A percentile compares a stretch with the other conserved stretches of the same genome.
These are phyloP conservation scores for Phyllostomus hastatus DNA, from an alignment of 2,113 vertebrate species.

Conservation along the genomic window DNA sequence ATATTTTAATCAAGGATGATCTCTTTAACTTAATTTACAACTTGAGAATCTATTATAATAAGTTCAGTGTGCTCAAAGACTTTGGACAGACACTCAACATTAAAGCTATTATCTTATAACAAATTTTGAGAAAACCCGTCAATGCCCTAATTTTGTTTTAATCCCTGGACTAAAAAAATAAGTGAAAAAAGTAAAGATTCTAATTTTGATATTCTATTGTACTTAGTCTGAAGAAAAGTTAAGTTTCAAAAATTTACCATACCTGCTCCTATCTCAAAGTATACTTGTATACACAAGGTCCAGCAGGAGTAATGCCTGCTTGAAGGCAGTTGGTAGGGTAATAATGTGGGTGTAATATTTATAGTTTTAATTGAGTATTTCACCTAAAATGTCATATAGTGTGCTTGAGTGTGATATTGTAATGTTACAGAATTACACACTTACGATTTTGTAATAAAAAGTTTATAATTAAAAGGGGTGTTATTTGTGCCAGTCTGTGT, in stretches of 20 bases:
- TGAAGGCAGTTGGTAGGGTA: no score
- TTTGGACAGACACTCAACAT: not conserved
- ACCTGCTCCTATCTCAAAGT: not conserved
- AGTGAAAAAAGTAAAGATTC: not conserved
- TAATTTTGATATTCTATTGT: not conserved
- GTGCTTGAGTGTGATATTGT: no score
- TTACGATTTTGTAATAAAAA: no score
- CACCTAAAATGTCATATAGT: no score
- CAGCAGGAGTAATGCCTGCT: no score
- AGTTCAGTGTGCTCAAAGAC: not conserved
- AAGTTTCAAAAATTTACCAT: not conserved
- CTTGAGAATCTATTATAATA: not conserved
- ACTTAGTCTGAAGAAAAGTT: not conserved
- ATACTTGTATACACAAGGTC: not conserved
- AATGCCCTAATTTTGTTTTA: not conserved
- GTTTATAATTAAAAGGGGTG: no score
- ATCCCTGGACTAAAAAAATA: not conserved
- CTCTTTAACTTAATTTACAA: slow-evolving; percentile 5
- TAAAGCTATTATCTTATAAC: not conserved
- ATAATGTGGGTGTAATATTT: no score
- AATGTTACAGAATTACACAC: no score
- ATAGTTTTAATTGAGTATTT: no score
- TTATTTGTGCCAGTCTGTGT: no score
- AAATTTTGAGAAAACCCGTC: not conserved
- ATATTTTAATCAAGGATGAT: slow-evolving; percentile 17